Evolutionary conservation across 2,113 vertebrate species (phyloP), one percentile per base, ranked within the genome.

Genomic region (Brienomyrus longianalis): DNA sequence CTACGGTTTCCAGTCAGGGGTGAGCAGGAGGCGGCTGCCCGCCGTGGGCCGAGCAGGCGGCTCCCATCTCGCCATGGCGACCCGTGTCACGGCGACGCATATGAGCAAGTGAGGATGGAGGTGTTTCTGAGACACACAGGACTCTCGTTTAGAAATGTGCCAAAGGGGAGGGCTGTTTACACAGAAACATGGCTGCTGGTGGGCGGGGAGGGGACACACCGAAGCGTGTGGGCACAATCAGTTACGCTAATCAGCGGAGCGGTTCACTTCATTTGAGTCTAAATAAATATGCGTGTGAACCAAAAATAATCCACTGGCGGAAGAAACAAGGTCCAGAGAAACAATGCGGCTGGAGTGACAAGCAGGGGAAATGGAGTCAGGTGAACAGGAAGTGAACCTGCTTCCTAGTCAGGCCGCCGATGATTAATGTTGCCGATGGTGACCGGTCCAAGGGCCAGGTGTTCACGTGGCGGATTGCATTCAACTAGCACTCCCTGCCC

Each of bases 101-200:
- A 95, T 95, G 93, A 96, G 92, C 93, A 95, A 94, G 95, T 95
- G 95, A 94, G 90, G 94, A 96, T 90, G 95, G 95, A 96, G 88
- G 77, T 50, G 92, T 92, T 92, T 93, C 93, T 88, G 92, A 93
- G 91, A 94, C 93, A 94, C 93, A 93, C 93, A 93, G 94, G 94
- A 95, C 94, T 93, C 91, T 77, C 15, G 92, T 90, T 92, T 94
- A 92, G 89, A 23, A 8, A 90, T 84, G 94, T 91, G 93, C 94
- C 93, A 95, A 94, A 92, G 91, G 90, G 92, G 91, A 89, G 88
- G 89, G 91, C 48, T 84, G 90, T 91, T 91, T n/a, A n/a, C 39
- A 13, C 19, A 45, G 43, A 83, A 90, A 93, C 89, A 90, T 83
- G 91, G 88, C n/a, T 88, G 90, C 90, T 90, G 91, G 89, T 59